phyloP scores from a whole-genome alignment of 30 jellyfish, hydroid and myxozoan species.

The Chironex yamaguchii region DNA sequence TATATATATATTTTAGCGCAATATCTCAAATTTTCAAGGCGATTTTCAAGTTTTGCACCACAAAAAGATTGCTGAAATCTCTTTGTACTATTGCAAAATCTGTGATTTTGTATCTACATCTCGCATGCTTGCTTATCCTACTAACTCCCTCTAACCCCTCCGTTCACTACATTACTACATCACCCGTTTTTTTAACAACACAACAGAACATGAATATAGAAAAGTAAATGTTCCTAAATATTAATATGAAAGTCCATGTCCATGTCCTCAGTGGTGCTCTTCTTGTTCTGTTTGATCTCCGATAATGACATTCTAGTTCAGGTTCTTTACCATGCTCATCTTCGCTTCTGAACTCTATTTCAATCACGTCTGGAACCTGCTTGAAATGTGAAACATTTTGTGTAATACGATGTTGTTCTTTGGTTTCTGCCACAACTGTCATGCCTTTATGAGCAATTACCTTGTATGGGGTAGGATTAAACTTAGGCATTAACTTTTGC shows the following conservation, averaged over 20 bases:
- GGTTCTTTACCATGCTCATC: background rate
- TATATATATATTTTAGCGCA: no score
- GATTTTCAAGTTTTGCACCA: no score
- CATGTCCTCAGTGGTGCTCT: constrained; percentile 29
- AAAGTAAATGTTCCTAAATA: background rate
- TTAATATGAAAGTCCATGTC: constrained; percentile 31
- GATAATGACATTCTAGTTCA: background rate
- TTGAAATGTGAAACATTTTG: no score
- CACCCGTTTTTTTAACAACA: constrained; percentile 13
- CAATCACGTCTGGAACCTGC: constrained; percentile 20
- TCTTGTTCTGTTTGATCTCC: constrained; percentile 35
- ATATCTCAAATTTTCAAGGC: no score
- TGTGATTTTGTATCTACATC: no score
- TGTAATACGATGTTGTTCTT: constrained; percentile 29
- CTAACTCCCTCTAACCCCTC: no score
- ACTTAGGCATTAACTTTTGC: constrained; percentile 9
- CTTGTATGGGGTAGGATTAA: constrained; percentile 8
- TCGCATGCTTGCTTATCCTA: no score
- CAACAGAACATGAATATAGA: constrained; percentile 18
- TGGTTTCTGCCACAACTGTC: constrained; percentile 23
- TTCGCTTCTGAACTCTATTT: constrained; percentile 9
- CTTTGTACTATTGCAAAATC: no score
- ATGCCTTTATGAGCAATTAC: constrained; percentile 22
- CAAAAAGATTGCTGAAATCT: no score
- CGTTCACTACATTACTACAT: constrained; percentile 21